These are phyloP conservation scores for Sinohyriopsis cumingii DNA, from an alignment of 2,888 invertebrate species.

Conservation along the genomic window DNA sequence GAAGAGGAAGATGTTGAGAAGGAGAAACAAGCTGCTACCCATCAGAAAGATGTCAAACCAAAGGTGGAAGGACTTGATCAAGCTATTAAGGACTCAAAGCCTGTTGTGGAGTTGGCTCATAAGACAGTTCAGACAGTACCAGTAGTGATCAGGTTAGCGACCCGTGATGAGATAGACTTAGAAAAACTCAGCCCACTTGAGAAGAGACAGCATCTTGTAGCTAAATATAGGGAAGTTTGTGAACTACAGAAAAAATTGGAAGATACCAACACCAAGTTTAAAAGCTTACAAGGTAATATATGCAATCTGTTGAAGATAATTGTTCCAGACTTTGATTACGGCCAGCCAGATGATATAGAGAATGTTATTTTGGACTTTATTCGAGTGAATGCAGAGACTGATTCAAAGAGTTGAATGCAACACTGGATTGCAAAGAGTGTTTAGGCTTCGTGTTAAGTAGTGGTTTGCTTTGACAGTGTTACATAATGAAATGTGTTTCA, in stretches of 20 bases:
- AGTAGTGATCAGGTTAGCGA: slow-evolving; percentile 26
- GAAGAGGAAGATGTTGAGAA: not conserved
- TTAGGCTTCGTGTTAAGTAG: not conserved
- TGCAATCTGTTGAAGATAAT: slow-evolving; percentile 50
- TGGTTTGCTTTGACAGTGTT: not conserved
- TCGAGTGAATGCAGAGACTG: slow-evolving; percentile 38
- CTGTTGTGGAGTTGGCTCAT: slow-evolving; percentile 5
- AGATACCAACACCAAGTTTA: slow-evolving; percentile 21
- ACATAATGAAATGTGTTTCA: not conserved
- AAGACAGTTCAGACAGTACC: slow-evolving; percentile 27
- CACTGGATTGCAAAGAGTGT: not conserved
- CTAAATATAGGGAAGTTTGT: slow-evolving; percentile 22
- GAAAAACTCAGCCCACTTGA: slow-evolving; percentile 25
- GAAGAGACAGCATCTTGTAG: slow-evolving; percentile 20
- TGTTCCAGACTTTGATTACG: slow-evolving; percentile 56
- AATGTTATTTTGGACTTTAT: slow-evolving; percentile 53
- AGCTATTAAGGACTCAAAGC: slow-evolving; percentile 1
- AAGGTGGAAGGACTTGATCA: slow-evolving; percentile 17
- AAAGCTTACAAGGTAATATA: slow-evolving; percentile 45
- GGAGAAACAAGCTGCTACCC: not conserved
- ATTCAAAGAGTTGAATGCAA: not conserved
- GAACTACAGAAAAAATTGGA: slow-evolving; percentile 18
- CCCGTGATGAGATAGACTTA: slow-evolving; percentile 23
- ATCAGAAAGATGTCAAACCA: slow-evolving; percentile 15
- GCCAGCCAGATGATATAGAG: slow-evolving; percentile 52